A percentile compares a stretch with the other conserved stretches of the same genome.
Evolutionary conservation across 1,140 invertebrate genomes (phyloP).

Genomic region (Habropoda laboriosa): DNA sequence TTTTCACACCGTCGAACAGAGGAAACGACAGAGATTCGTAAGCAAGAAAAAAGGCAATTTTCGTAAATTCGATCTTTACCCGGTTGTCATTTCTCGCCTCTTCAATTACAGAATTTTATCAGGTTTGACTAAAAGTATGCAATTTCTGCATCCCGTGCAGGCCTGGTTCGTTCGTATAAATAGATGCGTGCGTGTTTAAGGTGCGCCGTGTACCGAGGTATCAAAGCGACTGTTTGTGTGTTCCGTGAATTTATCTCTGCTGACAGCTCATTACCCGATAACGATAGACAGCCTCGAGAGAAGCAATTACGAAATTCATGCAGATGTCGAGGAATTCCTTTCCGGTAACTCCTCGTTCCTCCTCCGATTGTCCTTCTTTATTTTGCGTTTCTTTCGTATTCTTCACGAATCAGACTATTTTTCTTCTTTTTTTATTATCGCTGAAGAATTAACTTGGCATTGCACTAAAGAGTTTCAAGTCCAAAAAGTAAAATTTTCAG

Average conservation of each 20-base stretch:
- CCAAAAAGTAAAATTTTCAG: too few species aligned
- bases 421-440: too few species aligned
- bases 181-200: slow-evolving; percentile 47
- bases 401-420: too few species aligned
- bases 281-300: slow-evolving; percentile 49
- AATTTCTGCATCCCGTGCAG: slow-evolving; percentile 21
- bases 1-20: too few species aligned
- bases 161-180: slow-evolving; percentile 46
- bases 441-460: too few species aligned
- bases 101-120: slow-evolving; percentile 6
- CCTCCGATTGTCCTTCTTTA: not conserved
- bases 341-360: not conserved
- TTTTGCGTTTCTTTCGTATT: not conserved
- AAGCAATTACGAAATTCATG: slow-evolving; percentile 49
- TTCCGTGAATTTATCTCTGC: slow-evolving; percentile 64
- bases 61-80: too few species aligned
- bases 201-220: slow-evolving; percentile 43
- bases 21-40: too few species aligned
- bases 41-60: too few species aligned
- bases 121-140: not conserved
- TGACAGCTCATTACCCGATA: slow-evolving; percentile 67
- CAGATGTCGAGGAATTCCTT: not conserved
- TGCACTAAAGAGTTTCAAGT: too few species aligned
- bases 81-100: too few species aligned
- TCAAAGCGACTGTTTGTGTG: slow-evolving; percentile 53